phyloP scores from a whole-genome alignment of 2,888 invertebrate species.

The Agonopterix subpropinquella region DNA sequence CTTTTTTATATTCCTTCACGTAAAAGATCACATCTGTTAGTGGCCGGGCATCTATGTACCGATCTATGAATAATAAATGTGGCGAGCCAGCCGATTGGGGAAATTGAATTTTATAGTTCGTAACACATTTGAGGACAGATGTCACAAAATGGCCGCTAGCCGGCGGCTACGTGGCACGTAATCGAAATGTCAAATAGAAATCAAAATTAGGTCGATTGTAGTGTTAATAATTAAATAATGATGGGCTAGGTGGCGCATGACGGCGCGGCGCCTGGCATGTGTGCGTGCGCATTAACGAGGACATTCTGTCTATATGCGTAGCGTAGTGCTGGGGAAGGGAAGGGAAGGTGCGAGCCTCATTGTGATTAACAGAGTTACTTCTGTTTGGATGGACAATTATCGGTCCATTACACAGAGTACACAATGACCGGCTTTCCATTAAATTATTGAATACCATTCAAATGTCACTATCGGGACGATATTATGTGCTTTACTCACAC shows the following conservation, averaged over 20 bases:
- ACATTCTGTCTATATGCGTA: constrained; percentile 28
- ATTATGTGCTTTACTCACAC: constrained; percentile 22
- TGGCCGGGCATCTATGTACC: constrained; percentile 67
- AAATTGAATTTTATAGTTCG: constrained; percentile 76
- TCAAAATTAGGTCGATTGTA: constrained; percentile 75
- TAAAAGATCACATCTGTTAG: constrained; percentile 74
- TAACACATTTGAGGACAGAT: constrained; percentile 73
- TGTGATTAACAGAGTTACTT: constrained; percentile 73
- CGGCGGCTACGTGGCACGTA: constrained; percentile 48
- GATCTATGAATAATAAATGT: constrained; percentile 75
- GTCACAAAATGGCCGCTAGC: constrained; percentile 68
- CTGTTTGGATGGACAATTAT: constrained; percentile 71
- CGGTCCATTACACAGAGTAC: constrained; percentile 66
- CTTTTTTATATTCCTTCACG: constrained; percentile 70
- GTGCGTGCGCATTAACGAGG: constrained; percentile 37
- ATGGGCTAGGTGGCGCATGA: constrained; percentile 34
- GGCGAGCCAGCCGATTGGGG: constrained; percentile 71
- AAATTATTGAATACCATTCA: constrained; percentile 57
- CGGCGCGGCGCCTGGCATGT: constrained; percentile 33
- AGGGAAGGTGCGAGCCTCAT: constrained; percentile 59
- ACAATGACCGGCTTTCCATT: constrained; percentile 57
- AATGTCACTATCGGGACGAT: constrained; percentile 38
- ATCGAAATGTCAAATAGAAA: constrained; percentile 74
- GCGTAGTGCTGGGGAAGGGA: constrained; percentile 20
- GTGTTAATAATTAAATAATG: constrained; percentile 75